Evolutionary conservation across 92 coral and sea anemone species (phyloP), one percentile per base, ranked within the genome.

Genomic region (Epizoanthus rinbou): DNA sequence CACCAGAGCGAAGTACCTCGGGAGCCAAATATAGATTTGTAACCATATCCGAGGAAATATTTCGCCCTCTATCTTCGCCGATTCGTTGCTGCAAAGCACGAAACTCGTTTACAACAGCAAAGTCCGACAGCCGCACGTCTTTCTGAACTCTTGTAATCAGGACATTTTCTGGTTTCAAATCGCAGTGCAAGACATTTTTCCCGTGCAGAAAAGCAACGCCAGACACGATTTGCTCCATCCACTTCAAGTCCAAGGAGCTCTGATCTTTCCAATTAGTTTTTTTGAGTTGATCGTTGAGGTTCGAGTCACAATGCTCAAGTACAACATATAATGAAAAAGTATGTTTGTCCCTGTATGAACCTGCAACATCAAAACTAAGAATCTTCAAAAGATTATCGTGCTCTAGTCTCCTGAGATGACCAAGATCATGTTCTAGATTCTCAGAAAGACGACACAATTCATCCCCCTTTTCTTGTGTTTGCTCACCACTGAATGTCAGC

Each of bases 91-190:
- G 5, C 3, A 23, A 64, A 23, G 70, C n/a, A 64, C 39, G 70
- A 64, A 8, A 37, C 16, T 23, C 39, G 41, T 64, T 64, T 24
- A 64, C 70, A 64, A 64, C 70, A 8, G 39, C 70, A 64, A 64
- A 64, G 70, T 64, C 70, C 4, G 70, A 64, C 17, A 64, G 70
- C 5, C 6, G 70, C 17, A 64, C 39, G 33, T 64, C 41, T 21
- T 28, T 11, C n/a, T 6, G 5, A 64, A 23, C n/a, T 8, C 24
- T 25, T 5, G 70, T 24, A n/a, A 64, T 64, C 41, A 62, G 67
- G 67, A 62, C 4, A 64, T 25, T 64, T 25, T 64, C 70, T 25
- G 39, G 70, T 25, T 64, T 64, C 70, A 64, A 64, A 64, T 64
- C 24, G 70, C 70, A 64, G 70, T 64, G 70, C 14, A 5, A 18